Percentiles rank a stretch among this genome's conserved stretches.
These are phyloP conservation scores for Odontamblyopus rebecca DNA, from an alignment of 2,797 vertebrate species.

Conservation along the genomic window DNA sequence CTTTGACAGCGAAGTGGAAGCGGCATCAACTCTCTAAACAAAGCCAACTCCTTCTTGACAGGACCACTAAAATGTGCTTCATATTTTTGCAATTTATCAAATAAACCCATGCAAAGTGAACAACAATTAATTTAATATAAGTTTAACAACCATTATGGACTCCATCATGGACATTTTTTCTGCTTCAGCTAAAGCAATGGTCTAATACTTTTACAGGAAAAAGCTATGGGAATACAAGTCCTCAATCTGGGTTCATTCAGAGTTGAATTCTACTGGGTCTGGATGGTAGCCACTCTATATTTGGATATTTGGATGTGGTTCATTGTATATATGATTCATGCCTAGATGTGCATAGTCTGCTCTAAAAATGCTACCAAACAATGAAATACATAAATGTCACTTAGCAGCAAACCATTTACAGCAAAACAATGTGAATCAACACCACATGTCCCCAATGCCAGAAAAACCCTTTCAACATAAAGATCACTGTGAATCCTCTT, in stretches of 20 bases:
- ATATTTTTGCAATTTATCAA: no score
- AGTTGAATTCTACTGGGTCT: neutral
- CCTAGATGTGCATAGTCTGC: neutral
- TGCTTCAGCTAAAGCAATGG: neutral
- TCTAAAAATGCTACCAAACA: slow-evolving; percentile 4
- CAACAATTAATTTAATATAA: neutral
- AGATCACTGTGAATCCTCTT: slow-evolving; percentile 28
- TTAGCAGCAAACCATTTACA: slow-evolving; percentile 2
- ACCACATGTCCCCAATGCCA: neutral
- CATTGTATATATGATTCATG: neutral
- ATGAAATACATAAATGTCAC: slow-evolving; percentile 1
- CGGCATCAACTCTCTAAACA: no score
- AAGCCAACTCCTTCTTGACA: no score
- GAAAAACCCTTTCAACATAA: slow-evolving; percentile 25
- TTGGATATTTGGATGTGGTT: neutral
- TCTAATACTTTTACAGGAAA: neutral
- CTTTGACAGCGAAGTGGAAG: no score
- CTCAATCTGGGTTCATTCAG: neutral
- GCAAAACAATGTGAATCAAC: slow-evolving; percentile 6
- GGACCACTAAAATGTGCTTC: no score
- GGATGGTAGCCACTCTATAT: neutral
- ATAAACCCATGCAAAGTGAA: neutral
- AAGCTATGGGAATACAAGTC: neutral
- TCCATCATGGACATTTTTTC: neutral
- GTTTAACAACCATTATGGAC: neutral